Evolutionary conservation across 53 echinoderm and acorn worm genomes (phyloP), one percentile per base, ranked within the genome.

Genomic region (Echinometra lucunter): DNA sequence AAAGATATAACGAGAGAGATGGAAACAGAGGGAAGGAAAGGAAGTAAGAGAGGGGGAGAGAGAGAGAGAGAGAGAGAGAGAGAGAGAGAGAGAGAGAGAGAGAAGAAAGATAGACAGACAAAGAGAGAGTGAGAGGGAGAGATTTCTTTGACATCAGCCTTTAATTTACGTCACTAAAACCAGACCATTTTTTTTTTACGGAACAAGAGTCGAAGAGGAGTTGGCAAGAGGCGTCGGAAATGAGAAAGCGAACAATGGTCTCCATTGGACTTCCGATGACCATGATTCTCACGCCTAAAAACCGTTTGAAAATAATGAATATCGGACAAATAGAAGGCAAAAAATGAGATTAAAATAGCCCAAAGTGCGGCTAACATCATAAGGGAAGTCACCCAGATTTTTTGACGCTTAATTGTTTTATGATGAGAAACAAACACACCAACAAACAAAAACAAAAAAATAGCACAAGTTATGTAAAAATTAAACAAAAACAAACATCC

Each of bases 211-310:
- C 81, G 81, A 21, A n/a, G 11, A 85, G n/a, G 16, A 15, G n/a
- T 85, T 1, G 47, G 49, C 47, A 63, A 69, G 85, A 85, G 91
- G 70, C 37, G 47, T 63, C 91, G 91, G 91, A 91, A 91, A 44
- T 69, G 91, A 67, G 91, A 69, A 91, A 45, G 69, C 66, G 91
- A 70, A 91, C 91, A 91, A 91, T 91, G 66, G 91, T 69, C 66
- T 45, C 91, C 69, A 63, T 38, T 30, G 40, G 23, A 72, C 90
- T 69, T 67, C 91, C 91, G 45, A 69, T 91, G 91, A 23, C 91
- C 66, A 91, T 91, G 69, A 91, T 91, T 91, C 91, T 91, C 91
- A 91, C 91, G 91, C 91, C 91, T 45, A 16, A 12, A 27, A 70
- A 45, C 69, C 58, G 27, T 37, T 37, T 2, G 58, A 30, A 56